phyloP scores from a whole-genome alignment of 2,797 vertebrate genomes.

The Hylomyscus alleni region DNA sequence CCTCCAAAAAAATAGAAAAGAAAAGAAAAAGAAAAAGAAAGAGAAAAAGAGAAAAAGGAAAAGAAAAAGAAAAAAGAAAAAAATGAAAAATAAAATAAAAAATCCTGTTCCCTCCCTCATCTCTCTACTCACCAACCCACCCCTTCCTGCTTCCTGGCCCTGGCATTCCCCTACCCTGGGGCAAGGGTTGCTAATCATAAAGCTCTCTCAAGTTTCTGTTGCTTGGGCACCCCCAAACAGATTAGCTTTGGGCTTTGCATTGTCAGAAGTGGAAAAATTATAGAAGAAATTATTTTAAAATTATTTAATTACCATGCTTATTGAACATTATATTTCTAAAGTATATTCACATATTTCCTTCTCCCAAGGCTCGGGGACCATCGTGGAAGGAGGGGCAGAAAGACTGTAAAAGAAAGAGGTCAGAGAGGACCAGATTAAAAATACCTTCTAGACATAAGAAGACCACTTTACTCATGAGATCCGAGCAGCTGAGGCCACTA shows the following conservation, averaged over 20 bases:
- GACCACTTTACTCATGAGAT: neutral
- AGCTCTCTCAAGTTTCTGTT: neutral
- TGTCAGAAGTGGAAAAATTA: neutral
- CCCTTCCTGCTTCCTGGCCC: too few species aligned
- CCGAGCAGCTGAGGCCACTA: too few species aligned
- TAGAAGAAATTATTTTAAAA: neutral
- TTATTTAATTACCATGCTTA: neutral
- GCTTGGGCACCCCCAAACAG: neutral
- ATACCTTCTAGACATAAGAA: neutral
- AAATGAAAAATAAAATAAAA: too few species aligned
- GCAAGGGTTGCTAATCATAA: neutral
- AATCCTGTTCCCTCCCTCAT: too few species aligned
- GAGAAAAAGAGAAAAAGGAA: too few species aligned
- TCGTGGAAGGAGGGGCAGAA: neutral
- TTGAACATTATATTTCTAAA: neutral
- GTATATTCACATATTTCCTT: neutral
- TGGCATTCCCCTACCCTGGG: too few species aligned
- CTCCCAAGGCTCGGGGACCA: neutral
- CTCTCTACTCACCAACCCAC: too few species aligned
- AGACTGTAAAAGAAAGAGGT: neutral
- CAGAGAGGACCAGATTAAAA: neutral
- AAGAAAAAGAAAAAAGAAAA: too few species aligned
- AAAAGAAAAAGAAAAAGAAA: too few species aligned
- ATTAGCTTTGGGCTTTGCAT: neutral
- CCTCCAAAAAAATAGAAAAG: too few species aligned